These are phyloP conservation scores for Myrmophylax atrothorax DNA, from an alignment of 2,113 vertebrate genomes.

Conservation along the genomic window DNA sequence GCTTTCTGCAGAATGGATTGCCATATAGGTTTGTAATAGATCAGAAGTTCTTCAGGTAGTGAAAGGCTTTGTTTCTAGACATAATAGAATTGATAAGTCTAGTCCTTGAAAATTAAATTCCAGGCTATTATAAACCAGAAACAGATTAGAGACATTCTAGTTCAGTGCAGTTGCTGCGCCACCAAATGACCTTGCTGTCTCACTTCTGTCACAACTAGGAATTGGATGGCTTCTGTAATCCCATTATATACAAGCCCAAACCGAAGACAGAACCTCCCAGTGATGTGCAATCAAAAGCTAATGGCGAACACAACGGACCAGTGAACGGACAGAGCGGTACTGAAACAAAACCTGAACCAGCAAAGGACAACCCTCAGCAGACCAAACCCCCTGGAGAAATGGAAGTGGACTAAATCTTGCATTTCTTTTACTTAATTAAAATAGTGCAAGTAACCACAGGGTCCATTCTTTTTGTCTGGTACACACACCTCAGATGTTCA, in stretches of 20 bases:
- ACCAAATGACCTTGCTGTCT: not conserved
- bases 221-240: constrained; percentile 86
- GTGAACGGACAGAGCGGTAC: constrained; percentile 78
- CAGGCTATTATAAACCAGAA: not conserved
- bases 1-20: not conserved
- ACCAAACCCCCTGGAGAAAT: constrained; percentile 85
- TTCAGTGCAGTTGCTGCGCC: not conserved
- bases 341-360: constrained; percentile 77
- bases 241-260: constrained; percentile 86
- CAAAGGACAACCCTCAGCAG: constrained; percentile 79
- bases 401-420: constrained; percentile 88
- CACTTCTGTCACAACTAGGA: constrained; percentile 75
- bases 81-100: not conserved
- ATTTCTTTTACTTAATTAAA: constrained; percentile 53
- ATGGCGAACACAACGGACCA: constrained; percentile 82
- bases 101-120: not conserved
- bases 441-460: constrained; percentile 74
- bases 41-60: not conserved
- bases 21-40: not conserved
- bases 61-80: not conserved
- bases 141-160: rapidly evolving
- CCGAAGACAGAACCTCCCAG: constrained; percentile 80
- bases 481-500: constrained; percentile 72
- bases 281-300: constrained; percentile 79
- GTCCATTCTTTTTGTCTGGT: constrained; percentile 75